A percentile compares a stretch with the other conserved stretches of the same genome.
These are phyloP conservation scores for Bagarius yarrelli DNA, from an alignment of 2,113 vertebrate genomes.

Conservation along the genomic window DNA sequence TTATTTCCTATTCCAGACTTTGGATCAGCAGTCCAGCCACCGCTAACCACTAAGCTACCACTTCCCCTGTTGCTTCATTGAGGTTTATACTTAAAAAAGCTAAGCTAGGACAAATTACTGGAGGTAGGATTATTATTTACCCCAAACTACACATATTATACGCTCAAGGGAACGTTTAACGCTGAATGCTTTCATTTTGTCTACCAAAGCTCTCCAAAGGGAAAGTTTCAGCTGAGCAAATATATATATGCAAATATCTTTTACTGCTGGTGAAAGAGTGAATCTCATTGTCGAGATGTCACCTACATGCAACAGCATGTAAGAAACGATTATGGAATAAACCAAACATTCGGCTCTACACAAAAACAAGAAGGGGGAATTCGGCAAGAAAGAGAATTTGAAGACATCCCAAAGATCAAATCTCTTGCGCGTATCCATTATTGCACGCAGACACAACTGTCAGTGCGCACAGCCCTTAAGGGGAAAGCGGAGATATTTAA, in stretches of 20 bases:
- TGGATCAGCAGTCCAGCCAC: too few species aligned
- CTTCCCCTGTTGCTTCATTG: too few species aligned
- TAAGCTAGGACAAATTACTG: too few species aligned
- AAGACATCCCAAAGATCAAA: neutral
- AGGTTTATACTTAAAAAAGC: too few species aligned
- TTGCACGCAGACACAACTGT: constrained; percentile 13
- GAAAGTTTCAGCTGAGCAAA: constrained; percentile 2
- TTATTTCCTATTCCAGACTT: too few species aligned
- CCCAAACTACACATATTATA: too few species aligned
- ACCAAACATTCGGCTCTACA: neutral
- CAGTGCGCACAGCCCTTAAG: neutral
- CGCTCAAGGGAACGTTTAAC: neutral
- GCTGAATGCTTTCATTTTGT: neutral
- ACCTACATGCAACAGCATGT: constrained; percentile 60
- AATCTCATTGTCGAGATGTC: constrained; percentile 1
- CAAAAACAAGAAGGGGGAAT: constrained; percentile 35
- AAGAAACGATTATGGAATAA: constrained; percentile 39
- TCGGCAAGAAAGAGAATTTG: constrained; percentile 14
- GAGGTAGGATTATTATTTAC: too few species aligned
- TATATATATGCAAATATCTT: neutral
- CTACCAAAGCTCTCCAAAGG: neutral
- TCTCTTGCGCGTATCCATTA: neutral
- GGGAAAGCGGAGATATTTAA: constrained; percentile 1
- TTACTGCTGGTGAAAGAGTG: neutral
- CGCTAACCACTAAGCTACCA: too few species aligned